Conservation (phyloP, 2,113 vertebrate species). For the Pseudorectes ferrugineus region DNA sequence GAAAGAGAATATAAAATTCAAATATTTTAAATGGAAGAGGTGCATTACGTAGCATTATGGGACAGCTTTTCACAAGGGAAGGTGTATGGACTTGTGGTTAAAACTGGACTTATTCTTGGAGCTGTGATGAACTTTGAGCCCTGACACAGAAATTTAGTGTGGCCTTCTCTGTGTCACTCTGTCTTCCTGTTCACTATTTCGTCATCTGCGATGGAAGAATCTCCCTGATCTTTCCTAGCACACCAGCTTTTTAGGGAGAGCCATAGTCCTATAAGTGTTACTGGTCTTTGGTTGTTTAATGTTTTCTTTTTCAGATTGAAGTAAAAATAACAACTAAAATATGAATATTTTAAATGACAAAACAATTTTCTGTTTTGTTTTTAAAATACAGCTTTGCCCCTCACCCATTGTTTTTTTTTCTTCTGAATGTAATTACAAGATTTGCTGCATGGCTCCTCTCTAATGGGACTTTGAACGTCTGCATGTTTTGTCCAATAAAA, state of each 20-base stretch:
- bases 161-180: background rate
- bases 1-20: background rate
- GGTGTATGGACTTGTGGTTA: background rate
- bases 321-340: background rate
- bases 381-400: background rate
- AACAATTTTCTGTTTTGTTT: background rate
- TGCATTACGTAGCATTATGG: background rate
- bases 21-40: constrained; percentile 45
- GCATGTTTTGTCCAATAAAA: background rate
- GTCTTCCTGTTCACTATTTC: background rate
- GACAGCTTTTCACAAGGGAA: background rate
- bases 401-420: fast-evolving
- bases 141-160: background rate
- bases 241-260: background rate
- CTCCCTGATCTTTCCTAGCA: background rate
- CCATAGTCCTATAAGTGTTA: background rate
- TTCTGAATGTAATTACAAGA: background rate
- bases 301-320: background rate
- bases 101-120: background rate
- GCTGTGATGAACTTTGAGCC: background rate
- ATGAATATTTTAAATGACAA: background rate
- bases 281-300: background rate
- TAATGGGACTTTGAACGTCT: background rate
- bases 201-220: fast-evolving
- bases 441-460: background rate